Percentiles rank a stretch among this genome's conserved stretches.
Conservation (phyloP, 2,113 vertebrate species). For the Todiramphus saurophagus region DNA sequence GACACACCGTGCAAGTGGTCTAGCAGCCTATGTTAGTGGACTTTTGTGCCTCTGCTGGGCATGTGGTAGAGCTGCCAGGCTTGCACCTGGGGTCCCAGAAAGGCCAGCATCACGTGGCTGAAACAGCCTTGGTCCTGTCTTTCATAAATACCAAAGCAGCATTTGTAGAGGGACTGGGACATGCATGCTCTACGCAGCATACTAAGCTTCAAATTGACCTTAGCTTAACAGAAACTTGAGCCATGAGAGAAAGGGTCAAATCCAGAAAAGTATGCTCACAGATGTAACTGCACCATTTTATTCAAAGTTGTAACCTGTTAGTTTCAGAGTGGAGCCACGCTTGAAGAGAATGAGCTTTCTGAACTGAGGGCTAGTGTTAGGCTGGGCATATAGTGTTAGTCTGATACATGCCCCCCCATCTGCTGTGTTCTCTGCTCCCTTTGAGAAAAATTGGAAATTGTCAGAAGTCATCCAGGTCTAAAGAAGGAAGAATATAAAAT, state of each 20-base stretch:
- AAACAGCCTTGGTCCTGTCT: neutral
- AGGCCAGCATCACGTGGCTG: neutral
- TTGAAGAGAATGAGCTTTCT: neutral
- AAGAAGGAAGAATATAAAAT: neutral
- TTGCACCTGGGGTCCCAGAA: fast-evolving
- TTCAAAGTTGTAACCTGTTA: neutral
- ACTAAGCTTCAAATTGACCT: neutral
- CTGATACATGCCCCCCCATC: neutral
- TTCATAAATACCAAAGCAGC: neutral
- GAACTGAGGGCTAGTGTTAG: neutral
- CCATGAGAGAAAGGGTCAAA: neutral
- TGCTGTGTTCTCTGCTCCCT: neutral
- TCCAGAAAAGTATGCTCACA: neutral
- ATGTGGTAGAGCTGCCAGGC: neutral
- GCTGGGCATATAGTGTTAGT: neutral
- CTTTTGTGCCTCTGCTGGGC: neutral
- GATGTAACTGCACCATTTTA: neutral
- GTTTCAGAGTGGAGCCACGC: neutral
- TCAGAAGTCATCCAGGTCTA: neutral
- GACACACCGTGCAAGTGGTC: neutral
- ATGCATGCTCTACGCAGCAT: too few relatives aligned
- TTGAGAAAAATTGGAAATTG: neutral
- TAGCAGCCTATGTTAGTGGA: neutral
- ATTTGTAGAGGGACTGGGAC: neutral
- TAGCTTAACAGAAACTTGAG: neutral